Evolutionary conservation across 2,888 invertebrate genomes (phyloP), one percentile per base, ranked within the genome.

Genomic region (Sturmia bella): DNA sequence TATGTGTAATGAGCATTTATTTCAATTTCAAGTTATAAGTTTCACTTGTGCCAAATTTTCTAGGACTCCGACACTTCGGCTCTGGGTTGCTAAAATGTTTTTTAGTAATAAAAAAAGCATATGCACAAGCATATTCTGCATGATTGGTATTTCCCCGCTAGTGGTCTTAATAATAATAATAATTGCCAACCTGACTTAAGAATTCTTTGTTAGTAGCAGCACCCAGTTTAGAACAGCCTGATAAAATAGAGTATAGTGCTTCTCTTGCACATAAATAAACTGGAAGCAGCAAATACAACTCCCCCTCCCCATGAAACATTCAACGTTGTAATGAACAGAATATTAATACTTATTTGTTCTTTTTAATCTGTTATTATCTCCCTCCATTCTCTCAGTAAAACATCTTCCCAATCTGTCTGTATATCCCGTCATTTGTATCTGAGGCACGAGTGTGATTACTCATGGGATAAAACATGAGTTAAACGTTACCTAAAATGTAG

Each of bases 141-240:
- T 11, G 7, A 11, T 19, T 19, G n/a, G 27, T 27, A 2, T 52
- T 24, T n/a, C n/a, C 9, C 13, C 12, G 5, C 6, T 41, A n/a
- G 4, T 15, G 27, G 9, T 17, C 13, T n/a, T n/a, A n/a, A 24
- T 52, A 19, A 52, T 19, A 32, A 19, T 32, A 48, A 48, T 59
- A 59, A 70, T 52, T 52, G 52, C 41, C 19, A 54, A 73, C 54
- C 73, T 43, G 19, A 64, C 69, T 63, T 24, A 12, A 17, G 17
- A 80, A 43, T 69, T 43, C 41, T 43, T 78, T 69, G 50, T 41
- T 45, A n/a, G n/a, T n/a, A n/a, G n/a, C n/a, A n/a, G 63, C 68
- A 80, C 68, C 50, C 64, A 80, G 63, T 63, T 56, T 57, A 37
- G 17, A 39, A 57, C 48, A 68, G 24, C 73, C 54, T 59, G 64